Evolutionary conservation across 64 coral and sea anemone species (phyloP), one percentile per base, ranked within the genome.

Genomic region (Astreopora myriophthalma): DNA sequence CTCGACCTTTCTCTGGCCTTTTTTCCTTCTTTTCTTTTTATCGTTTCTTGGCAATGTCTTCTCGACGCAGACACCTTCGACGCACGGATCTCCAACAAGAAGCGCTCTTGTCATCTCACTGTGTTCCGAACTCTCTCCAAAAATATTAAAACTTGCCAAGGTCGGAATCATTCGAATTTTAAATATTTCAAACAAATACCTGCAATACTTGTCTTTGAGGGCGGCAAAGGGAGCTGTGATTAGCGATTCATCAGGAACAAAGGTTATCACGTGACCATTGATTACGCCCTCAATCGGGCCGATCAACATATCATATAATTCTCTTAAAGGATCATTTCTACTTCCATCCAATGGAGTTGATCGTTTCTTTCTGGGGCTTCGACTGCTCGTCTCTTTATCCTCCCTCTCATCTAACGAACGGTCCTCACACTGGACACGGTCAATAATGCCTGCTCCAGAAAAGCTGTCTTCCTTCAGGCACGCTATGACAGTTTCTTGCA

Each of bases 171-270:
- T 4, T 17, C 89, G 62, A 57, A 91, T 70, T 26, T 32, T 48
- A 13, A 73, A 73, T 22, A 19, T 84, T 25, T 91, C 89, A 33
- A 78, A 88, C 30, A 34, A 74, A 31, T 27, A 84, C n/a, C 35
- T 71, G 57, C 39, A 48, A 39, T 74, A 9, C 12, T n/a, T 12
- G 17, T 85, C 37, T 13, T 34, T 48, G 34, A 92, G 14, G 57
- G 89, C 89, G 19, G 89, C 44, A 85, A 92, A 92, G 2, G 79
- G 89, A 29, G 72, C 79, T 13, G 28, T 27, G 1, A 36, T 36
- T 26, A 92, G 38, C 8, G 69, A 22, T 55, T 79, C 89, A 42
- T 92, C 89, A 38, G 89, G 77, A 28, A 92, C 68, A 60, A 92
- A 38, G 14, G 16, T n/a, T 33, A 62, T 22, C 27, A 62, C 71